Percentiles rank a stretch among this genome's conserved stretches.
Evolutionary conservation across 2,888 invertebrate genomes (phyloP).

Genomic region (Euproctis similis): DNA sequence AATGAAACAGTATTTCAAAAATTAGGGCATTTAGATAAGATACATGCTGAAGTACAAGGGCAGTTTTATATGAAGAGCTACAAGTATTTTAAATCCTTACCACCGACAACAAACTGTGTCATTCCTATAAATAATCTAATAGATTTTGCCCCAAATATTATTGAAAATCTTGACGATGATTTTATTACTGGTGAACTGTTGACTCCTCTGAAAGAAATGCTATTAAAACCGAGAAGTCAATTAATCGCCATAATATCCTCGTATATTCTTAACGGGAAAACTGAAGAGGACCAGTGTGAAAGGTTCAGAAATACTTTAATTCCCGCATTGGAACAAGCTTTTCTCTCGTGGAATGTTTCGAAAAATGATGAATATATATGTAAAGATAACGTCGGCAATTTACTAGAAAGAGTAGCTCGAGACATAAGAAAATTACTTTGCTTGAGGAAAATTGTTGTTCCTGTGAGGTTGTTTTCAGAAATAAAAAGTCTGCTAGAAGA

Average conservation of each 20-base stretch:
- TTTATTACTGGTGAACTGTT: slow-evolving; percentile 29
- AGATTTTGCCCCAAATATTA: slow-evolving; percentile 15
- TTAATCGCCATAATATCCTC: slow-evolving; percentile 15
- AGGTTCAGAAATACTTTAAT: slow-evolving; percentile 24
- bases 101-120: slow-evolving; percentile 22
- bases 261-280: slow-evolving; percentile 26
- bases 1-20: slow-evolving; percentile 32
- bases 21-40: slow-evolving; percentile 20
- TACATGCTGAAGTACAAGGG: slow-evolving; percentile 27
- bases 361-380: slow-evolving; percentile 9
- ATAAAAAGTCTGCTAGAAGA: slow-evolving; percentile 27
- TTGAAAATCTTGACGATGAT: slow-evolving; percentile 29
- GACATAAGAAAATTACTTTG: slow-evolving; percentile 10
- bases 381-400: slow-evolving; percentile 9
- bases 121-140: slow-evolving; percentile 16
- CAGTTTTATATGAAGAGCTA: slow-evolving; percentile 35
- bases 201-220: slow-evolving; percentile 15
- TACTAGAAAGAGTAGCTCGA: slow-evolving; percentile 7
- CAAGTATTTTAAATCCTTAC: slow-evolving; percentile 28
- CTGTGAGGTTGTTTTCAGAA: slow-evolving; percentile 26
- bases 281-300: slow-evolving; percentile 25
- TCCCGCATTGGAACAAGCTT: slow-evolving; percentile 24
- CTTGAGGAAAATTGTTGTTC: slow-evolving; percentile 24
- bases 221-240: slow-evolving; percentile 10
- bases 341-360: slow-evolving; percentile 21